phyloP scores from a whole-genome alignment of 2,797 vertebrate species.

The Tarsius wallacei region DNA sequence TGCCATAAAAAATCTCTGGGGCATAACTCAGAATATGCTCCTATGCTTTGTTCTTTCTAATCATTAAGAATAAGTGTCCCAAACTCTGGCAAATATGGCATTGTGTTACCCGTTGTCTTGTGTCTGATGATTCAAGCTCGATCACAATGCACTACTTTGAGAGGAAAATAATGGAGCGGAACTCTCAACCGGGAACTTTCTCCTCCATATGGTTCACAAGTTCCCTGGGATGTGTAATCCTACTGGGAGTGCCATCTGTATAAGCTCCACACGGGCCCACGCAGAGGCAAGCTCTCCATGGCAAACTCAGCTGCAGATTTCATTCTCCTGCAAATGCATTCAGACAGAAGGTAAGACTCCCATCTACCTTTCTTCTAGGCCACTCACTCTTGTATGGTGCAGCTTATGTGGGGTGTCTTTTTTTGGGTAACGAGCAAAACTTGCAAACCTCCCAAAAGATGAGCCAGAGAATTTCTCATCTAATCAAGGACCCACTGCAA shows the following conservation, averaged over 20 bases:
- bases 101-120: background rate
- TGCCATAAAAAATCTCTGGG: background rate
- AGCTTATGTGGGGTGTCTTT: background rate
- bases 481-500: background rate
- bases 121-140: conserved; percentile 62
- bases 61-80: background rate
- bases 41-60: background rate
- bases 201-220: conserved; percentile 72
- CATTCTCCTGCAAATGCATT: background rate
- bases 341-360: background rate
- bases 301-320: background rate
- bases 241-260: conserved; percentile 78
- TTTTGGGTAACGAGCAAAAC: background rate
- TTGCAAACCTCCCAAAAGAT: background rate
- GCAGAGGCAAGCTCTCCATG: background rate
- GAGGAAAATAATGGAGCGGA: conserved; percentile 71
- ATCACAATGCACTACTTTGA: conserved; percentile 39
- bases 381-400: background rate
- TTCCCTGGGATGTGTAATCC: conserved; percentile 68
- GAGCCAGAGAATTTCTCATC: background rate
- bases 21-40: background rate
- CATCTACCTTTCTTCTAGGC: background rate
- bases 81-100: background rate
- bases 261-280: background rate
- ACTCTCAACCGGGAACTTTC: conserved; percentile 69